Percentiles rank a stretch among this genome's conserved stretches.
Evolutionary conservation across 2,888 invertebrate species (phyloP).

Genomic region (Plebejus melissa): DNA sequence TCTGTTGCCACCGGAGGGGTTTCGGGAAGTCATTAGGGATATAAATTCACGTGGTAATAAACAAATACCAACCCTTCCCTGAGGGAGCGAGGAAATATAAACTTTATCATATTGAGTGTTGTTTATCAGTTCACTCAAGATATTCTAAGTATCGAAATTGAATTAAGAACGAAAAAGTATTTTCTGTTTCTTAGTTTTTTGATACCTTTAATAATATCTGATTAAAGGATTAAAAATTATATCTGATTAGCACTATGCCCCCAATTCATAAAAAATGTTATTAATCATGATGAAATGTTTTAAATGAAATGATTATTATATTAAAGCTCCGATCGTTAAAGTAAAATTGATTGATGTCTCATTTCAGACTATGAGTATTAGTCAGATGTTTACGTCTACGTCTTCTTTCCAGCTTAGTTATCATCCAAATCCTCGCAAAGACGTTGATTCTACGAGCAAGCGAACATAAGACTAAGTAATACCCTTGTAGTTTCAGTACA

Average conservation of each 20-base stretch:
- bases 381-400: too few species aligned
- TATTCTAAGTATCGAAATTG: neutral
- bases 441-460: neutral
- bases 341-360: too few species aligned
- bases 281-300: too few species aligned
- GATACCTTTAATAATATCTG: too few species aligned
- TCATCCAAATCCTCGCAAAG: too few species aligned
- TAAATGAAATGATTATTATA: too few species aligned
- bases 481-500: neutral
- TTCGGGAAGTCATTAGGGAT: constrained; percentile 76
- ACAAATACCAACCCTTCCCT: constrained; percentile 75
- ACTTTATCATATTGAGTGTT: constrained; percentile 30
- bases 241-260: neutral
- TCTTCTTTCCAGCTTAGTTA: too few species aligned
- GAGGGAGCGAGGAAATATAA: constrained; percentile 45
- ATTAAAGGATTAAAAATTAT: too few species aligned
- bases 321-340: too few species aligned
- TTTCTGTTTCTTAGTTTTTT: neutral
- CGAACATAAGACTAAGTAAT: neutral
- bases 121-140: neutral
- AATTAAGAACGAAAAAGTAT: neutral
- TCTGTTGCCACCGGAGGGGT: constrained; percentile 58
- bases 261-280: too few species aligned
- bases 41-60: constrained; percentile 77
- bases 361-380: too few species aligned